phyloP scores from a whole-genome alignment of 2,113 vertebrate genomes.

The Cervus canadensis region DNA sequence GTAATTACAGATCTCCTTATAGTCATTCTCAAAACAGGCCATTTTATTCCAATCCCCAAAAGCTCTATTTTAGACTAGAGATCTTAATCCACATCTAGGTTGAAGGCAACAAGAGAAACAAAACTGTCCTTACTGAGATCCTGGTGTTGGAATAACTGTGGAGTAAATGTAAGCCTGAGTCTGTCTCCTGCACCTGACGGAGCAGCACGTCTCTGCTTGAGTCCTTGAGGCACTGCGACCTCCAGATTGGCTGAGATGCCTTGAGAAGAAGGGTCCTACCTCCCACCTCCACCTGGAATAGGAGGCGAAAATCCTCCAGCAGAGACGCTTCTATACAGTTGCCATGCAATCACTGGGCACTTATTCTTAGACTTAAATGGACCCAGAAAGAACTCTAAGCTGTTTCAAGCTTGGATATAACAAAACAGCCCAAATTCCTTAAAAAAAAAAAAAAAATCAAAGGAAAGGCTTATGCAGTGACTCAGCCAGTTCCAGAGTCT shows the following conservation, averaged over 20 bases:
- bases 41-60: slow-evolving; percentile 3
- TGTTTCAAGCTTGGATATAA: neutral
- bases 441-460: neutral
- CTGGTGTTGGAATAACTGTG: neutral
- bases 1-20: neutral
- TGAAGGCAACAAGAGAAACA: neutral
- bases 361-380: neutral
- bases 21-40: slow-evolving; percentile 12
- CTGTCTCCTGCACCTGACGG: neutral
- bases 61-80: neutral
- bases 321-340: fast-evolving
- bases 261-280: neutral
- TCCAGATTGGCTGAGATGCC: neutral
- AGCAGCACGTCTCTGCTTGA: neutral
- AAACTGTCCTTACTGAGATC: neutral
- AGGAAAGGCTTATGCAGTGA: neutral
- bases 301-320: neutral
- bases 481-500: neutral
- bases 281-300: neutral
- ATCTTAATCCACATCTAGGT: neutral
- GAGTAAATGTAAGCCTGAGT: neutral
- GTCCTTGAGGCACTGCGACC: neutral
- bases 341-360: no score
- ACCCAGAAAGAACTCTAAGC: neutral
- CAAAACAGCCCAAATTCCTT: neutral